phyloP scores from a whole-genome alignment of 2,113 vertebrate species.

The Oreochromis niloticus region DNA sequence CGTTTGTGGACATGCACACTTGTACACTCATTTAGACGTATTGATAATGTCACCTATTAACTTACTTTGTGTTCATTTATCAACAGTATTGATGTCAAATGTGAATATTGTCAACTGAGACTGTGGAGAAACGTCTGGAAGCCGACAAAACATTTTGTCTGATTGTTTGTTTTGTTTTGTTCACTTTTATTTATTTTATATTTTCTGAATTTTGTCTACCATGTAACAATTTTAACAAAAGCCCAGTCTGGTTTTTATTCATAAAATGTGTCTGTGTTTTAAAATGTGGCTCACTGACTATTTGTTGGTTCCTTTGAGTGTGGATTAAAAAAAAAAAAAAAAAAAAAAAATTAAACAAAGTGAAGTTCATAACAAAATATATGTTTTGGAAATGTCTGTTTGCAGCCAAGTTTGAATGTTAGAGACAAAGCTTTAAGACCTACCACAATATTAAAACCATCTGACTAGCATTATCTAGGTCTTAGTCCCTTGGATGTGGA shows the following conservation, averaged over 20 bases:
- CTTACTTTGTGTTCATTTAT: conserved; percentile 72
- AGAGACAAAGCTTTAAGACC: background rate
- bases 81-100: conserved; percentile 75
- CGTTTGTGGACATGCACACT: conserved; percentile 64
- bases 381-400: background rate
- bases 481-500: background rate
- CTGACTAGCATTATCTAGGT: background rate
- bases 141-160: conserved; percentile 58
- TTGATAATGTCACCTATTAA: conserved; percentile 49
- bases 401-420: background rate
- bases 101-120: conserved; percentile 68
- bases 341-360: background rate
- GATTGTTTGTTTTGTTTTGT: conserved; percentile 32
- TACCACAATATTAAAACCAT: background rate
- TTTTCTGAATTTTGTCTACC: conserved; percentile 71
- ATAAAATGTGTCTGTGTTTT: conserved; percentile 78
- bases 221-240: conserved; percentile 67
- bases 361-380: background rate
- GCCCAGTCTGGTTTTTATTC: conserved; percentile 73
- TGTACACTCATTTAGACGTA: conserved; percentile 59
- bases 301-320: background rate
- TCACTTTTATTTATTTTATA: conserved; percentile 66
- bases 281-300: conserved; percentile 13
- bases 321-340: background rate
- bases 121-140: conserved; percentile 66